phyloP scores from a whole-genome alignment of 2,113 vertebrate genomes.

The Elgaria multicarinata region DNA sequence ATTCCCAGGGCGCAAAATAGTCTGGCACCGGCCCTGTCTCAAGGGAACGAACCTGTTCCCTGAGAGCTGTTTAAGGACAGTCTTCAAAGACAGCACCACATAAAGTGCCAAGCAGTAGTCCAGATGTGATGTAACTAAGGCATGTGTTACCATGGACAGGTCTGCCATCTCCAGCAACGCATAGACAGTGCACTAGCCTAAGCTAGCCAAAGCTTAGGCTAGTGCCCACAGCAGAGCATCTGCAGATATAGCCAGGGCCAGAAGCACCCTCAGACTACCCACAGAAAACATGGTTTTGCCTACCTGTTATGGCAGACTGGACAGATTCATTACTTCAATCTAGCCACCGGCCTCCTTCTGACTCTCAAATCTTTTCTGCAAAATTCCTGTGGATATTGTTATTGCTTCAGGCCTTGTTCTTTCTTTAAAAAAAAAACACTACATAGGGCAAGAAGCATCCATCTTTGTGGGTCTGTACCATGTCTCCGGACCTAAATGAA shows the following conservation, averaged over 20 bases:
- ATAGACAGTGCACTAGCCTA: not conserved
- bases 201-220: not conserved
- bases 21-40: too few relatives aligned
- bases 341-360: not conserved
- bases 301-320: not conserved
- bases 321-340: not conserved
- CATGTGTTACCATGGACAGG: not conserved
- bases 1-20: too few relatives aligned
- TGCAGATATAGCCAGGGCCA: not conserved
- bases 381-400: not conserved
- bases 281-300: not conserved
- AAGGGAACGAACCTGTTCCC: too few relatives aligned
- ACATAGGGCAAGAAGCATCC: too few relatives aligned
- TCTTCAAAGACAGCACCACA: not conserved
- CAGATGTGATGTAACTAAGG: not conserved
- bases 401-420: not conserved
- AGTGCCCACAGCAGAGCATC: too few relatives aligned
- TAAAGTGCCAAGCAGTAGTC: not conserved
- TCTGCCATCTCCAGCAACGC: not conserved
- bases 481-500: not conserved
- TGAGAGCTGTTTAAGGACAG: too few relatives aligned
- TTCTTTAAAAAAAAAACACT: not conserved
- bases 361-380: not conserved
- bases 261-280: not conserved
- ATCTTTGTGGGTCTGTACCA: not conserved